phyloP scores from a whole-genome alignment of 1,140 invertebrate genomes.

The Parasteatoda tepidariorum region DNA sequence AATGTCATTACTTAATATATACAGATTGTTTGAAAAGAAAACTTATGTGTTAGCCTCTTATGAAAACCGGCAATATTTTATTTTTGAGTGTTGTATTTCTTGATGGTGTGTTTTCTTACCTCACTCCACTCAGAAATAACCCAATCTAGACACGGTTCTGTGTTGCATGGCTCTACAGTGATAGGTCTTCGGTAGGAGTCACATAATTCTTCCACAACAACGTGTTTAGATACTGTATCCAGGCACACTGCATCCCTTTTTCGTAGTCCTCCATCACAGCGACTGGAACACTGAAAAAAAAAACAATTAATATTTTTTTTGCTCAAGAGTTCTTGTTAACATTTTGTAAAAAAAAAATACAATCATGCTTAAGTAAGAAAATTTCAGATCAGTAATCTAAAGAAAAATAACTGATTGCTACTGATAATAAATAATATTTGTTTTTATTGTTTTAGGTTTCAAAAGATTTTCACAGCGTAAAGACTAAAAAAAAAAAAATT shows the following conservation, averaged over 20 bases:
- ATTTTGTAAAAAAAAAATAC: too few species aligned
- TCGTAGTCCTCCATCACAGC: constrained; percentile 67
- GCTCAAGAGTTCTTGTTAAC: not conserved
- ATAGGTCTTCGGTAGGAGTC: constrained; percentile 63
- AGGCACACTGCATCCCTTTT: constrained; percentile 67
- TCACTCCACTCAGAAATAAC: constrained; percentile 66
- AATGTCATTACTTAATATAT: too few species aligned
- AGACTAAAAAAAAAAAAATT: too few species aligned
- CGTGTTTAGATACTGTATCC: constrained; percentile 61
- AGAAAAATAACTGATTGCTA: not conserved
- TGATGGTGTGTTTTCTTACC: too few species aligned
- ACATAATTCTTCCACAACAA: constrained; percentile 65
- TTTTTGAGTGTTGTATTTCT: too few species aligned
- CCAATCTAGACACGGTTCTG: constrained; percentile 67
- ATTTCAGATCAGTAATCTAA: not conserved
- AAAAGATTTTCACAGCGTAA: too few species aligned
- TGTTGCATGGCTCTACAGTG: constrained; percentile 66
- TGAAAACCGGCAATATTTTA: too few species aligned
- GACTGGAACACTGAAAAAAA: constrained; percentile 67
- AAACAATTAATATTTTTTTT: not conserved
- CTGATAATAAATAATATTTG: too few species aligned
- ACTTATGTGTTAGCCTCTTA: too few species aligned
- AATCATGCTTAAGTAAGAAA: not conserved
- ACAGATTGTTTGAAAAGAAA: too few species aligned
- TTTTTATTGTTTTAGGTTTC: too few species aligned